Evolutionary conservation across 2,888 invertebrate genomes (phyloP), one percentile per base, ranked within the genome.

Genomic region (Tipula helvola): DNA sequence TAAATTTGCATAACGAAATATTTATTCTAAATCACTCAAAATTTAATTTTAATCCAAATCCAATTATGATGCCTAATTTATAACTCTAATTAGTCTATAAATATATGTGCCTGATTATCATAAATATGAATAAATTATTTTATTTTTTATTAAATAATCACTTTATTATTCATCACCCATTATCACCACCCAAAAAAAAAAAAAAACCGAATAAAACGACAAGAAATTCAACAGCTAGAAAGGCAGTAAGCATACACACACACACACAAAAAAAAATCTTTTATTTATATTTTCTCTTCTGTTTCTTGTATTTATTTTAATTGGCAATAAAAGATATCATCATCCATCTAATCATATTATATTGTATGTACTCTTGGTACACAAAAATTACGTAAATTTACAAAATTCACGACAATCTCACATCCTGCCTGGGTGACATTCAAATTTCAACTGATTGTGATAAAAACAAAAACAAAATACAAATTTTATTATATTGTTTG

Each of bases 251-350:
- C 1, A 71, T 0, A 71, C 71, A 71, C 28, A 71, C 71, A 71
- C 16, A 16, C 16, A 44, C 52, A 52, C n/a, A n/a, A n/a, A 44
- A 16, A 10, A 18, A 52, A 71, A 71, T 71, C 28, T 71, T 71
- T 71, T 71, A 71, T 71, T 71, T 71, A 71, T 71, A 71, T 71
- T 71, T 71, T 71, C 71, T 71, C 71, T 71, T 71, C 71, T 71
- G 71, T 71, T 71, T 71, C 71, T 28, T 71, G 71, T 71, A 71
- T 71, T 71, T 71, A 71, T 71, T 71, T 71, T 71, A 71, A 71
- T 71, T 71, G 71, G 71, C 71, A 71, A 71, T 71, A 71, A 71
- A 71, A 71, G 71, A 71, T 71, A 71, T 71, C 71, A 71, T 71
- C 71, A 71, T 71, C 71, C 71, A 28, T 71, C 71, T 71, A 71